phyloP scores from a whole-genome alignment of 2,113 vertebrate genomes.

The Amia ocellicauda region DNA sequence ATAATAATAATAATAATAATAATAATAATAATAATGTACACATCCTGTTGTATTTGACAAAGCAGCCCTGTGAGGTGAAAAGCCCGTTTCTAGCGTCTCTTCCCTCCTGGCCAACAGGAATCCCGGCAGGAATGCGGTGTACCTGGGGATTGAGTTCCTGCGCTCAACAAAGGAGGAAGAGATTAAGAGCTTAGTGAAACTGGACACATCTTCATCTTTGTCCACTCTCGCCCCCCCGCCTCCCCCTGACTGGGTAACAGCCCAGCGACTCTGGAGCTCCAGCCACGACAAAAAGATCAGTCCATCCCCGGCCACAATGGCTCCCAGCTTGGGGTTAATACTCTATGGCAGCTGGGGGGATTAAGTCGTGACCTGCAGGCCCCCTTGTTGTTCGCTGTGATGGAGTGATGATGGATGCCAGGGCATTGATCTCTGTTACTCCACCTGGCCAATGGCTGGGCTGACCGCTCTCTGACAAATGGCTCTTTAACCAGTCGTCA shows the following conservation, averaged over 20 bases:
- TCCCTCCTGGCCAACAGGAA: no score
- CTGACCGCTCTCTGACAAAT: not conserved
- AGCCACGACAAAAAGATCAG: slow-evolving; percentile 42
- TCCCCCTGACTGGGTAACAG: slow-evolving; percentile 42
- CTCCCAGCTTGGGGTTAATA: slow-evolving; percentile 33
- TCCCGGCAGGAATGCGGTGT: no score
- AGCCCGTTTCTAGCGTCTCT: no score
- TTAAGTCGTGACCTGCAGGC: slow-evolving; percentile 19
- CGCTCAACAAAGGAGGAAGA: slow-evolving; percentile 3
- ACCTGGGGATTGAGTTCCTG: not conserved
- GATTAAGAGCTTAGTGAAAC: slow-evolving; percentile 23
- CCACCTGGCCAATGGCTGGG: not conserved
- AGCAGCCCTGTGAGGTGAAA: no score
- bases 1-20: no score
- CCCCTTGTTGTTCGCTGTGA: slow-evolving; percentile 10
- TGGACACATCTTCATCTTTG: slow-evolving; percentile 15
- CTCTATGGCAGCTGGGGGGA: slow-evolving; percentile 34
- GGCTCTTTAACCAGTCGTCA: not conserved
- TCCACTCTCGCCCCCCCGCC: no score
- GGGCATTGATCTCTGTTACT: slow-evolving; percentile 31
- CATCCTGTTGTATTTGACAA: no score
- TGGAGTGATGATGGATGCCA: slow-evolving; percentile 43
- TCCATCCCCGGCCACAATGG: slow-evolving; percentile 41
- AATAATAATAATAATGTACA: no score
- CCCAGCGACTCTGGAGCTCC: slow-evolving; percentile 19